Evolutionary conservation across 1,140 invertebrate genomes (phyloP).

Genomic region (Platyscapa corneri): DNA sequence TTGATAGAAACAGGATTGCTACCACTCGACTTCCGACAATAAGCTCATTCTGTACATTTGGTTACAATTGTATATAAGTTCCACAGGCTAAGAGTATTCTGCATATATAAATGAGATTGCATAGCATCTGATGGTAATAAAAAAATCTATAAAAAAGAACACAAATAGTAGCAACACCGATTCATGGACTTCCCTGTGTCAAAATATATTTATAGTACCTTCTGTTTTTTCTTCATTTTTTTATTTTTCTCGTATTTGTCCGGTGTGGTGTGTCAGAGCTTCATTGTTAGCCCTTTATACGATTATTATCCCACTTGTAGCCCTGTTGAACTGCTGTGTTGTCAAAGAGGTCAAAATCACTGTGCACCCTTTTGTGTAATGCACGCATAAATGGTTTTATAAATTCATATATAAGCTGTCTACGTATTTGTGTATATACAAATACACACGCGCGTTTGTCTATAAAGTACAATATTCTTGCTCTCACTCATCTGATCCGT

Average conservation of each 20-base stretch:
- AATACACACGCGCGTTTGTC: background rate
- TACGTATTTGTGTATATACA: no score
- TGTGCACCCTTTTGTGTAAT: conserved; percentile 31
- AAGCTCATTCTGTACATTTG: conserved; percentile 58
- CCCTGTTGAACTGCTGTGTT: conserved; percentile 56
- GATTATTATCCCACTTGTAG: conserved; percentile 72
- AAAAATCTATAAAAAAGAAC: background rate
- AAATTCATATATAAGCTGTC: no score
- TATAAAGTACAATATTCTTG: background rate
- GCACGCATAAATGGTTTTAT: background rate
- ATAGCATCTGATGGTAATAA: background rate
- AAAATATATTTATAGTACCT: conserved; percentile 75
- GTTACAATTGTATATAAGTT: conserved; percentile 66
- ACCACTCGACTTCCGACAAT: conserved; percentile 23
- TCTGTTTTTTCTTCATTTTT: no score
- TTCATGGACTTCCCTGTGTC: conserved; percentile 68
- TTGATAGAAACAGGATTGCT: background rate
- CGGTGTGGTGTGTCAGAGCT: conserved; percentile 67
- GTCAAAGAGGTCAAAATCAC: conserved; percentile 50
- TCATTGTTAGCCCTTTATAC: conserved; percentile 71
- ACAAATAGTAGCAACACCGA: background rate
- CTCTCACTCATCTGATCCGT: background rate
- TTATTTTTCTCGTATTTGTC: conserved; percentile 23
- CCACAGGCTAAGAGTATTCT: conserved; percentile 47
- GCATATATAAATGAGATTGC: background rate